These are phyloP conservation scores for Silurus lanzhouensis DNA, from an alignment of 2,797 vertebrate species.

Conservation along the genomic window DNA sequence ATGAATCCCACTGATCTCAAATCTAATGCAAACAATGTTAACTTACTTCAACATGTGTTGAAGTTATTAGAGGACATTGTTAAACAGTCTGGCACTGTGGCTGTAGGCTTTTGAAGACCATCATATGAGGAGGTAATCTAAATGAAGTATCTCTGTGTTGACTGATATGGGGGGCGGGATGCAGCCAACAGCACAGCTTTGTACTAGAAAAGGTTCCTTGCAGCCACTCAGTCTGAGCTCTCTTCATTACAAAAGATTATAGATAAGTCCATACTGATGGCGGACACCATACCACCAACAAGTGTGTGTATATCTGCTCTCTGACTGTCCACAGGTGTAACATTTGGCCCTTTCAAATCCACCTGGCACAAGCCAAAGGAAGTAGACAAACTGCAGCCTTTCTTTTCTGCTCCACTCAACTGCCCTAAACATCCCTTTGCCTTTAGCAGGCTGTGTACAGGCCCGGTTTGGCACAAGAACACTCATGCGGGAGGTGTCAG, in stretches of 20 bases:
- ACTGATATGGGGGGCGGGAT: conserved; percentile 10
- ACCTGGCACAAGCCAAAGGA: conserved; percentile 58
- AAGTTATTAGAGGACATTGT: conserved; percentile 10
- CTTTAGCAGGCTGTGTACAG: background rate
- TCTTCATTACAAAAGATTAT: conserved; percentile 29
- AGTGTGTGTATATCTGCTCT: conserved; percentile 4
- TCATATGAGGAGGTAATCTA: conserved; percentile 36
- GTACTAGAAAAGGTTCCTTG: conserved; percentile 23
- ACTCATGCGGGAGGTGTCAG: background rate
- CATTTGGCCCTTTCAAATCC: conserved; percentile 51
- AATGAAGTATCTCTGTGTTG: conserved; percentile 35
- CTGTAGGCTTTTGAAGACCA: conserved; percentile 10
- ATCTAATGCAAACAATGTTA: conserved; percentile 18
- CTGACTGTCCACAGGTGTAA: conserved; percentile 37
- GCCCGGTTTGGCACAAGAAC: conserved; percentile 50
- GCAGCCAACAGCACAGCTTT: conserved; percentile 28
- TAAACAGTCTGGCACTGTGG: conserved; percentile 5
- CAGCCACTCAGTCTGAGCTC: conserved; percentile 22
- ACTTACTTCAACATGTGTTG: background rate
- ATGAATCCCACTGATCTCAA: conserved; percentile 1
- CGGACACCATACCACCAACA: background rate
- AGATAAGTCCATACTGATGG: conserved; percentile 19
- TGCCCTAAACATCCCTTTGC: background rate
- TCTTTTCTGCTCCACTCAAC: conserved; percentile 1
- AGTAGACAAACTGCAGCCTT: conserved; percentile 47